These are phyloP conservation scores for Corvus moneduloides DNA, from an alignment of 2,113 vertebrate species.

Conservation along the genomic window DNA sequence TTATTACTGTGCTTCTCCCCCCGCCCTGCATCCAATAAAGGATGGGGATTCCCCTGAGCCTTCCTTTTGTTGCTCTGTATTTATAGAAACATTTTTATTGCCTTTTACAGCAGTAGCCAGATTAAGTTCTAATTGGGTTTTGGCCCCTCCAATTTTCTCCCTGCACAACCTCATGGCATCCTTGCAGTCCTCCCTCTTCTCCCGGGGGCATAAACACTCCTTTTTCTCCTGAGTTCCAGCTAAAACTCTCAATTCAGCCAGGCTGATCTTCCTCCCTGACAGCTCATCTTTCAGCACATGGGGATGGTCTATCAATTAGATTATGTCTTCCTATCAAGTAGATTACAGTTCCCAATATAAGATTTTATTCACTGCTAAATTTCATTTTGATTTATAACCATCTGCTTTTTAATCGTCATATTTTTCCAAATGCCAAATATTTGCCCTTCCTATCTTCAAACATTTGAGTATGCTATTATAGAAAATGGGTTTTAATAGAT, in stretches of 20 bases:
- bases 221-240: background rate
- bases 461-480: background rate
- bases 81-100: background rate
- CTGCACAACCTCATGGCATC: background rate
- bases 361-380: background rate
- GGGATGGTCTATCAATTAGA: background rate
- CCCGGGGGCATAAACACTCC: background rate
- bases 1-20: background rate
- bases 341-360: background rate
- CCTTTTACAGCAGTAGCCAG: background rate
- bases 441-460: background rate
- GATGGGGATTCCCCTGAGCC: background rate
- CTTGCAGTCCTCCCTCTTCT: background rate
- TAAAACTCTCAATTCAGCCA: background rate
- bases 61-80: background rate
- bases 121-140: background rate
- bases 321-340: background rate
- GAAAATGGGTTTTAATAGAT: background rate
- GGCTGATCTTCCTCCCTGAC: background rate
- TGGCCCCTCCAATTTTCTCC: background rate
- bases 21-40: rapidly evolving
- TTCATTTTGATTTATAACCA: background rate
- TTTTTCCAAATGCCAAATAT: background rate
- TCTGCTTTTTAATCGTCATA: background rate
- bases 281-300: background rate